Base-by-base conservation (phyloP, 2,888 invertebrate genomes). In the Himalopsyche tibetana region DNA sequence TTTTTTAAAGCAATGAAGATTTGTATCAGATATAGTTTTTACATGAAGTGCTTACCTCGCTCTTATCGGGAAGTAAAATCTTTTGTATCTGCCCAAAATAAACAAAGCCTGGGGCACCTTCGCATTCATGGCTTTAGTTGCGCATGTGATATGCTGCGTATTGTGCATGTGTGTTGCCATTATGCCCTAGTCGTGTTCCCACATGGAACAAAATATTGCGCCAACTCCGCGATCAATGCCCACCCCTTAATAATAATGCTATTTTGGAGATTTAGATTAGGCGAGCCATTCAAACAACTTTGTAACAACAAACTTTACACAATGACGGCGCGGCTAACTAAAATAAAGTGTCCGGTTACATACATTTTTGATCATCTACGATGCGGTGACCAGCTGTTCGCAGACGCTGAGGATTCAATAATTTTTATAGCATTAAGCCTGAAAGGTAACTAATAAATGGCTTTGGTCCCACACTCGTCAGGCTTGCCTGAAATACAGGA, bases 191-290 rank as follows among this genome's bases (percentile, higher is more conserved):
- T 82, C 85, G 87, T 87, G 55, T 81, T 82, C 87, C 84, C 85
- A 85, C 84, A 79, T 36, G 56, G 80, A 85, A 87, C 85, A 87
- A 51, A 84, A 86, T 86, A 86, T 87, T 87, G 85, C 83, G 82
- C 83, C 85, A 82, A 87, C 85, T 85, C 19, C 56, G 51, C 80
- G 82, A 40, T 82, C 79, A 83, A 82, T 69, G 79, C 74, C 87
- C 88, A 81, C 88, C 85, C 87, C 87, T 83, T 83, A 88, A 84
- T 85, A 63, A 63, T 63, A 63, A 63, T 63, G 82, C 81, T 87
- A 86, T 89, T 88, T 89, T 86, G 88, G 82, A 89, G 88, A 89
- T 89, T 89, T 87, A 89, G 88, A 89, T 89, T 89, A 89, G 88
- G 81, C 45, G 84, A 80, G 45, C 85, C 86, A 88, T 88, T 88